Evolutionary conservation across 1,140 invertebrate species (phyloP).

Genomic region (Drosophila athabasca): DNA sequence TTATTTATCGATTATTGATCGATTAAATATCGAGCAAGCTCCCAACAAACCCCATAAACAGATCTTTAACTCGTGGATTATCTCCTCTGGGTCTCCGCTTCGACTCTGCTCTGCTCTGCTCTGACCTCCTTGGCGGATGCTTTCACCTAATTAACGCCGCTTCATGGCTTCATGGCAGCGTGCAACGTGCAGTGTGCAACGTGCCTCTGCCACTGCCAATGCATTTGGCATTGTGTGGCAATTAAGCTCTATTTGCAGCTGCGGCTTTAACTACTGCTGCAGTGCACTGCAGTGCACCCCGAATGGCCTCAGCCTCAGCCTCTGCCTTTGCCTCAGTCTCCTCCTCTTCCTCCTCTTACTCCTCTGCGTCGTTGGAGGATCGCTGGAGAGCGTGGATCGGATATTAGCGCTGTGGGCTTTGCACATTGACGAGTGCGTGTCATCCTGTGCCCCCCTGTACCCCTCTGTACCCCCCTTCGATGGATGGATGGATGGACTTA

Average conservation of each 20-base stretch:
- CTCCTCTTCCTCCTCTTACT: background rate
- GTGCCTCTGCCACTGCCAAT: slow-evolving; percentile 28
- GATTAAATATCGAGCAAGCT: no score
- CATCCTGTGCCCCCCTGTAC: slow-evolving; percentile 1
- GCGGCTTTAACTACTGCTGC: slow-evolving; percentile 42
- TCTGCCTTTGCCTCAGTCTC: background rate
- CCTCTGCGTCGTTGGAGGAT: slow-evolving; percentile 13
- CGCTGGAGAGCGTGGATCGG: slow-evolving; percentile 19
- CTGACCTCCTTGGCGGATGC: slow-evolving; percentile 55
- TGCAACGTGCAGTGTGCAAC: slow-evolving; percentile 4
- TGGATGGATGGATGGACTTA: background rate
- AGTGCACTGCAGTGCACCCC: background rate
- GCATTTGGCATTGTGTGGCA: slow-evolving; percentile 69
- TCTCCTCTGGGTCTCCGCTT: background rate
- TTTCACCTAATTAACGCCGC: slow-evolving; percentile 75
- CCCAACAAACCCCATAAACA: background rate
- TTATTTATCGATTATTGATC: no score
- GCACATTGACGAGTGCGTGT: slow-evolving; percentile 64
- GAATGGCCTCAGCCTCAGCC: slow-evolving; percentile 4
- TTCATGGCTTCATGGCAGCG: slow-evolving; percentile 38
- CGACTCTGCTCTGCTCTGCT: slow-evolving; percentile 23
- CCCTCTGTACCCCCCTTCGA: background rate
- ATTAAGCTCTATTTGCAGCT: slow-evolving; percentile 67
- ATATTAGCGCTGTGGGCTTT: slow-evolving; percentile 77
- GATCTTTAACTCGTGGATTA: background rate